Conservation (phyloP, 1,140 invertebrate species). For the Eufriesea mexicana region DNA sequence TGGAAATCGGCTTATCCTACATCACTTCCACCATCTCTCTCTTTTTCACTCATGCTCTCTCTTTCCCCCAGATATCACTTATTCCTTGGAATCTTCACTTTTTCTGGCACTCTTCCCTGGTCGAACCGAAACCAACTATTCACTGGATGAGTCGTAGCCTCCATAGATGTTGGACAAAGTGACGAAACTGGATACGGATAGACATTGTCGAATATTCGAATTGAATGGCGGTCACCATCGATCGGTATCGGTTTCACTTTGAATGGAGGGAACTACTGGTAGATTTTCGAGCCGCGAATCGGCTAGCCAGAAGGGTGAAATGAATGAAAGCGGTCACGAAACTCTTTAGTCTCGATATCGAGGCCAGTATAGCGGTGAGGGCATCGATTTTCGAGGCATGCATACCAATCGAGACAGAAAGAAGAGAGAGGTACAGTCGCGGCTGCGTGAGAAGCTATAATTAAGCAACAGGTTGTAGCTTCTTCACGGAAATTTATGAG, state of each 20-base stretch:
- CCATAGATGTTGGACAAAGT: constrained; percentile 35
- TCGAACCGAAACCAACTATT: constrained; percentile 8
- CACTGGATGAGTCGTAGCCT: not conserved
- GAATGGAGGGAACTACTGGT: not conserved
- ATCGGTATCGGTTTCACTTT: constrained; percentile 27
- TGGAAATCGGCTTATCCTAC: constrained; percentile 6
- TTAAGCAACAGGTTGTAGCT: constrained; percentile 52
- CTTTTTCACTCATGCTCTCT: not conserved
- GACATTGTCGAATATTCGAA: constrained; percentile 54
- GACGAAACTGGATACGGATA: constrained; percentile 40
- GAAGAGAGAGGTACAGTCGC: not conserved
- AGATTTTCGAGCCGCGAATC: not conserved
- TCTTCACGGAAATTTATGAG: constrained; percentile 36
- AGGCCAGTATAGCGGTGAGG: not conserved
- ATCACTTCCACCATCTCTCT: not conserved
- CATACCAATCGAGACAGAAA: constrained; percentile 28
- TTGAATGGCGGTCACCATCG: constrained; percentile 38
- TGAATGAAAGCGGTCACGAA: not conserved
- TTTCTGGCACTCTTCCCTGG: constrained; percentile 28
- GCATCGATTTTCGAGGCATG: constrained; percentile 25
- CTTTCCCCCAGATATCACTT: not conserved
- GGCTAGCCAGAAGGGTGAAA: not conserved
- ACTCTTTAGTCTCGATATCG: not conserved
- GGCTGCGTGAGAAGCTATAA: constrained; percentile 34
- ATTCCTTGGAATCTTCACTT: constrained; percentile 4